Conservation (phyloP, 64 coral and sea anemone genomes). For the Stichodactyla mertensii region DNA sequence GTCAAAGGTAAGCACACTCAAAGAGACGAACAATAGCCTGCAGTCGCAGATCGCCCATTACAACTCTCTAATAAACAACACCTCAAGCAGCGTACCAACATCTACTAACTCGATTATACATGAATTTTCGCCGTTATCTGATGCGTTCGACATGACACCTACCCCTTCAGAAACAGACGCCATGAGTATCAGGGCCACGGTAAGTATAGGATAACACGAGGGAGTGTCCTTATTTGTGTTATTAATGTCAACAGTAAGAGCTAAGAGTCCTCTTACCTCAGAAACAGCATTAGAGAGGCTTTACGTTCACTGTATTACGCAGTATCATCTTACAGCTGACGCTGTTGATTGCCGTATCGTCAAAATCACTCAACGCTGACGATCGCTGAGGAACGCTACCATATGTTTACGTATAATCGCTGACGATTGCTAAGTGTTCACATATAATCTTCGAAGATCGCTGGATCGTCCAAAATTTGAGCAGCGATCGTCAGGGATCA, state of each 20-base stretch:
- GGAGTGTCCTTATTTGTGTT: too few species aligned
- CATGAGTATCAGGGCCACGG: conserved; percentile 96
- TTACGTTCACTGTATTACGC: too few species aligned
- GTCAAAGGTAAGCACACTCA: conserved; percentile 61
- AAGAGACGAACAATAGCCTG: conserved; percentile 77
- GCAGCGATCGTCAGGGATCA: too few species aligned
- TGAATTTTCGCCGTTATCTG: conserved; percentile 82
- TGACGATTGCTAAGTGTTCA: too few species aligned
- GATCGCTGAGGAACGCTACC: too few species aligned
- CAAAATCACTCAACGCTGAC: too few species aligned
- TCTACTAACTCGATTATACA: conserved; percentile 63
- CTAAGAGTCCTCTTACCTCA: not conserved
- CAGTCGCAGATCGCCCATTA: conserved; percentile 84
- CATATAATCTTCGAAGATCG: too few species aligned
- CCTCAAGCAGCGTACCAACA: conserved; percentile 12
- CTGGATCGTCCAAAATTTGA: too few species aligned
- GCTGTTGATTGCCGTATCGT: too few species aligned
- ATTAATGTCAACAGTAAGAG: too few species aligned
- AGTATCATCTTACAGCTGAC: too few species aligned
- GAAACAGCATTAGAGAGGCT: not conserved
- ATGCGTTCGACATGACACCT: conserved; percentile 90
- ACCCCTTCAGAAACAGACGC: conserved; percentile 95
- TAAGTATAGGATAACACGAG: conserved; percentile 21
- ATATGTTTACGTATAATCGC: too few species aligned
- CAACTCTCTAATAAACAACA: conserved; percentile 77